A percentile compares a stretch with the other conserved stretches of the same genome.
These are phyloP conservation scores for Cephalotes varians DNA, from an alignment of 2,888 invertebrate genomes.

Conservation along the genomic window DNA sequence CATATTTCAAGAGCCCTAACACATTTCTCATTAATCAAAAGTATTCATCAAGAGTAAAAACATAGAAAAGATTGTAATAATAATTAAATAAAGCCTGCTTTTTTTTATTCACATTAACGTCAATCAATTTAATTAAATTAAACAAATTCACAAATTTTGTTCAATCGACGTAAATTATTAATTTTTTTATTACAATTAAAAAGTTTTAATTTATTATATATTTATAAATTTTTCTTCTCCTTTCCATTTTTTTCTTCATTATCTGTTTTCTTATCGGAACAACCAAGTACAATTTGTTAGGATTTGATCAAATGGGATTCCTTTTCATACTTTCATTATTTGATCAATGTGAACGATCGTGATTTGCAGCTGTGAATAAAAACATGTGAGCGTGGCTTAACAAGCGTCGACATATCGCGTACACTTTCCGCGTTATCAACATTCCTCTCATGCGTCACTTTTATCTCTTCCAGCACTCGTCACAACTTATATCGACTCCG, in stretches of 20 bases:
- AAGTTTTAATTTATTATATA: background rate
- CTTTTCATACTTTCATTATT: background rate
- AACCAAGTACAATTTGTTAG: background rate
- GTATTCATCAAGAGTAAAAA: slow-evolving; percentile 9
- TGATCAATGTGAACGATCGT: background rate
- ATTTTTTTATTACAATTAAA: background rate
- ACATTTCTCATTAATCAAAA: background rate
- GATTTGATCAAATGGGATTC: background rate
- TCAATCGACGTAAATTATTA: background rate
- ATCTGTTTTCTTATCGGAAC: background rate
- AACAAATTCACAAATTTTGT: background rate
- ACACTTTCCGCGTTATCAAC: slow-evolving; percentile 10
- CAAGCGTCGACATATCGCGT: background rate
- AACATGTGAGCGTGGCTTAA: slow-evolving; percentile 27
- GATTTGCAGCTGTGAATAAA: background rate
- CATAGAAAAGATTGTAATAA: background rate
- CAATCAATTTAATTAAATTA: background rate
- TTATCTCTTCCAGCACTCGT: slow-evolving; percentile 11
- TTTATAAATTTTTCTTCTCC: background rate
- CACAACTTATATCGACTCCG: slow-evolving; percentile 51
- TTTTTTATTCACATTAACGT: background rate
- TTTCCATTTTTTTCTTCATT: background rate
- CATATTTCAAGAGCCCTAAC: background rate
- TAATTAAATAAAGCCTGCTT: background rate
- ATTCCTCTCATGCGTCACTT: background rate